Evolutionary conservation across 2,113 vertebrate genomes (phyloP).

Genomic region (Microcebus lehilahytsara): DNA sequence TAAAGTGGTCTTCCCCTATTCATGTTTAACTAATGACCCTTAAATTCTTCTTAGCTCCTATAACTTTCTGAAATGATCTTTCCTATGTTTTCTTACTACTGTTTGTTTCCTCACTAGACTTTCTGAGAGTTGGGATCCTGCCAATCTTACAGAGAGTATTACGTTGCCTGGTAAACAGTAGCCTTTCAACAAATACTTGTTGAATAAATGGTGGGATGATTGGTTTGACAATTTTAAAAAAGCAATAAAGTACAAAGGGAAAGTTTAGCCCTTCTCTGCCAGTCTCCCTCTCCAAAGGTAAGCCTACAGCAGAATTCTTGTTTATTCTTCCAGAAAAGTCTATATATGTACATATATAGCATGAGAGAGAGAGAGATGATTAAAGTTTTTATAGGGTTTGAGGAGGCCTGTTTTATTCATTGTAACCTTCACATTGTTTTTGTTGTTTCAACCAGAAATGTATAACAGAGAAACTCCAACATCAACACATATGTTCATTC

Average conservation of each 20-base stretch:
- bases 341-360: not conserved
- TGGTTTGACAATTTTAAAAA: slow-evolving; percentile 9
- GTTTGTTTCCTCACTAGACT: not conserved
- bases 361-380: not conserved
- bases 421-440: not conserved
- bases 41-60: not conserved
- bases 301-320: not conserved
- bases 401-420: not conserved
- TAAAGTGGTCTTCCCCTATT: not conserved
- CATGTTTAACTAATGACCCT: not conserved
- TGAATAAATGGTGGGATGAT: not conserved
- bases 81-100: not conserved
- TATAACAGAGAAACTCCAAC: not conserved
- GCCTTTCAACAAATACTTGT: not conserved
- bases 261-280: not conserved
- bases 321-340: not conserved
- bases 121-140: not conserved
- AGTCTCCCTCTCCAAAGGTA: not conserved
- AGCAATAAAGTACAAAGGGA: not conserved
- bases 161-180: not conserved
- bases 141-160: not conserved
- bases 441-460: not conserved
- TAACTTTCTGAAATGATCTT: not conserved
- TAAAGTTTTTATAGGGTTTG: not conserved
- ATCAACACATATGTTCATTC: not conserved